phyloP scores from a whole-genome alignment of 2,797 vertebrate genomes.

The Ctenochaetus hawaiiensis region DNA sequence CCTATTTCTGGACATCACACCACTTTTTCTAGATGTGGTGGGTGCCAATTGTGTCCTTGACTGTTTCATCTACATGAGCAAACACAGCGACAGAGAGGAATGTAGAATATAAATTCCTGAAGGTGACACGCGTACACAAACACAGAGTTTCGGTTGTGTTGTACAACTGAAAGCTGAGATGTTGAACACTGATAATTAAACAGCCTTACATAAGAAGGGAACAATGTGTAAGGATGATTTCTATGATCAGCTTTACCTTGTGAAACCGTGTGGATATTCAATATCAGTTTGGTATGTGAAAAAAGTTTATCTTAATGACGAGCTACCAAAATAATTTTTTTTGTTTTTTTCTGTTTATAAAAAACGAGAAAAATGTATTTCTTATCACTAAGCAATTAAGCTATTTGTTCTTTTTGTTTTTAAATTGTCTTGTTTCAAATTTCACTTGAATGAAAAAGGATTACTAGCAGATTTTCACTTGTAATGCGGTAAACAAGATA shows the following conservation, averaged over 20 bases:
- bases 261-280: constrained; percentile 3
- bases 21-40: constrained; percentile 1
- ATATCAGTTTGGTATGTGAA: background rate
- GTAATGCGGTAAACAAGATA: constrained; percentile 5
- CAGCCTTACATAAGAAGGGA: constrained; percentile 47
- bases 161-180: constrained; percentile 72
- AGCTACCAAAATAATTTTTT: background rate
- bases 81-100: constrained; percentile 45
- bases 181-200: constrained; percentile 67
- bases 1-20: constrained; percentile 26
- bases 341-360: background rate
- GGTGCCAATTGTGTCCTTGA: constrained; percentile 1
- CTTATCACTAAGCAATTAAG: background rate
- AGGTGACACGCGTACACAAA: constrained; percentile 21
- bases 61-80: constrained; percentile 17
- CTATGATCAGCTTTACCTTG: background rate
- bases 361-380: background rate
- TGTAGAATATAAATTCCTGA: constrained; percentile 62
- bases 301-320: background rate
- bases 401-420: background rate
- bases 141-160: constrained; percentile 70
- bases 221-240: constrained; percentile 17
- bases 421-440: background rate
- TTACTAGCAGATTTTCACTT: background rate
- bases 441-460: background rate